Evolutionary conservation across 1,140 invertebrate genomes (phyloP), one percentile per base, ranked within the genome.

Genomic region (Drosophila athabasca): DNA sequence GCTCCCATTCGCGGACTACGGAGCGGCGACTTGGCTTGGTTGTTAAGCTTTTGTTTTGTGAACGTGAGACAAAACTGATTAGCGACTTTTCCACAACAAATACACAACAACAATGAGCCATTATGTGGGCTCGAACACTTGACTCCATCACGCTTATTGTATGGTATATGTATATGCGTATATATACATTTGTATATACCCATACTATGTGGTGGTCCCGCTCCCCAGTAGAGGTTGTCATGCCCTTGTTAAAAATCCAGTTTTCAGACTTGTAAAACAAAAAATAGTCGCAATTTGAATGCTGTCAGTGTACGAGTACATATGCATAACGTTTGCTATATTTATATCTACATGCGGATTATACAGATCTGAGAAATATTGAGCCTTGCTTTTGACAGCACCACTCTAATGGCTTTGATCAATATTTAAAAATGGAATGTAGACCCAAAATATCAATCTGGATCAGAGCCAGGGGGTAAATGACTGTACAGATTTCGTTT

Each of bases 1-100:
- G 35, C 35, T 39, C 35, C 35, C 35, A 39, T 13, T 11, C 35
- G 35, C 8, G 31, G 31, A 35, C 35, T 13, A 67, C 52, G 44
- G 45, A 57, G 76, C 61, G 73, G 59, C 58, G 29, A 6, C 31
- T 13, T 39, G 3, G 35, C 11, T 13, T 39, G 11, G 35, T 13
- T 39, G 11, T 39, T 39, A 39, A 39, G 11, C 11, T 85, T 84
- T 84, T 84, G 72, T 66, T 84, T 81, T 79, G 19, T 53, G 80
- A 84, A 84, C 80, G 80, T 85, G 80, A 69, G 80, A 85, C 80
- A 66, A 76, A 84, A 83, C 76, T 83, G 80, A 85, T 83, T 83
- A 84, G 83, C 66, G 60, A 82, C 65, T 82, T 82, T 79, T 71
- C 53, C 76, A 50, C 71, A 64, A 53, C 65, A 60, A 39, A 13